Evolutionary conservation across 2,888 invertebrate species (phyloP).

Genomic region (Synanthedon formicaeformis): DNA sequence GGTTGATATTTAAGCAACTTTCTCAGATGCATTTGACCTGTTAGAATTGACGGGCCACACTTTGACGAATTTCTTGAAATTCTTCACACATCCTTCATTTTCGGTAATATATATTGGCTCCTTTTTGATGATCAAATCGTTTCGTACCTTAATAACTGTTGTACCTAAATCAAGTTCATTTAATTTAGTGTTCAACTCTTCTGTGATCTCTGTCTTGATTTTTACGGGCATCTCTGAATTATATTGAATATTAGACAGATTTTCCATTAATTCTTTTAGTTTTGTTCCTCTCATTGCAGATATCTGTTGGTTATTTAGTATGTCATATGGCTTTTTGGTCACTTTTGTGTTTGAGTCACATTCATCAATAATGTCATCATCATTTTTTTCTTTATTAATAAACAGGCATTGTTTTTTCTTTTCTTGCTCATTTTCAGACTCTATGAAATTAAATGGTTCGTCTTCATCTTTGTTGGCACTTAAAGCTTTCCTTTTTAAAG

Average conservation of each 20-base stretch:
- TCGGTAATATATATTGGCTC: constrained; percentile 29
- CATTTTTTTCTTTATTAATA: constrained; percentile 1
- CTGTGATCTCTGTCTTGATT: constrained; percentile 36
- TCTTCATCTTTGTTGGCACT: constrained; percentile 33
- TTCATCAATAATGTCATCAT: constrained; percentile 3
- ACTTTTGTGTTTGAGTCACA: constrained; percentile 10
- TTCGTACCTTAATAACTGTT: constrained; percentile 38
- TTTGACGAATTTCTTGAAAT: constrained; percentile 62
- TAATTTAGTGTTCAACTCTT: constrained; percentile 43
- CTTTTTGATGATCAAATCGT: constrained; percentile 47
- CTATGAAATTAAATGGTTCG: constrained; percentile 53
- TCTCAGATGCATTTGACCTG: constrained; percentile 8
- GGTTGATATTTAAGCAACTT: not conserved
- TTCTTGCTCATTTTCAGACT: constrained; percentile 10
- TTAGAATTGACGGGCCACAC: constrained; percentile 57
- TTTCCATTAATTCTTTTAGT: constrained; percentile 41
- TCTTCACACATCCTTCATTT: constrained; percentile 22
- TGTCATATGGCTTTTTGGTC: not conserved
- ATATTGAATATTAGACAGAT: constrained; percentile 17
- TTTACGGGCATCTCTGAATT: constrained; percentile 10
- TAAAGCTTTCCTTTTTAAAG: constrained; percentile 40
- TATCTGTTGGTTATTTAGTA: constrained; percentile 17
- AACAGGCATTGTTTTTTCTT: constrained; percentile 5
- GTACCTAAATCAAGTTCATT: constrained; percentile 42
- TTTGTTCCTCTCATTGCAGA: constrained; percentile 43